A percentile compares a stretch with the other conserved stretches of the same genome.
Evolutionary conservation across 2,113 vertebrate genomes (phyloP).

Genomic region (Stigmatopora argus): DNA sequence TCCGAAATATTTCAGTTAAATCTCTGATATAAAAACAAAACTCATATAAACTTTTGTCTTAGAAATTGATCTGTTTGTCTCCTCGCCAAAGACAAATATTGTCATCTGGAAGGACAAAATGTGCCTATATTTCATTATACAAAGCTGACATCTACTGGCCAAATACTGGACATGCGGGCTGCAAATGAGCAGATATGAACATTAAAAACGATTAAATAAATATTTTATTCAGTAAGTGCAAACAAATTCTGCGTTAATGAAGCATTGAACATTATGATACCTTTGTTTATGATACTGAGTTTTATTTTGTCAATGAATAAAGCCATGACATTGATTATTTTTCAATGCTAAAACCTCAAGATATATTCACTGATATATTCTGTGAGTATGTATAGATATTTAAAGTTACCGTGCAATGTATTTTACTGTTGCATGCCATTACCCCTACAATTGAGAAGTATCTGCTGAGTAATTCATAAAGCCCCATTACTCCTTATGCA

Average conservation of each 20-base stretch:
- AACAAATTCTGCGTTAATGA: background rate
- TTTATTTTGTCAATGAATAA: background rate
- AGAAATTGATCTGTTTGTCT: background rate
- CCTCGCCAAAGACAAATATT: background rate
- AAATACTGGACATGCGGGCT: conserved; percentile 7
- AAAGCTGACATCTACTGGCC: conserved; percentile 73
- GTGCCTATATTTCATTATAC: conserved; percentile 40
- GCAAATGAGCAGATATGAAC: too few species aligned
- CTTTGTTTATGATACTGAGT: background rate
- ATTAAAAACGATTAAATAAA: background rate
- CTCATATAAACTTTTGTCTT: background rate
- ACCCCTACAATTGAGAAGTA: conserved; percentile 72
- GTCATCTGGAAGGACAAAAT: background rate
- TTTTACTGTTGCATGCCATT: conserved; percentile 22
- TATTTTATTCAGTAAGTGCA: background rate
- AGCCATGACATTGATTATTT: background rate
- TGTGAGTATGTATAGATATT: background rate
- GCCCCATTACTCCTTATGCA: conserved; percentile 92
- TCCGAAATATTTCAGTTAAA: background rate
- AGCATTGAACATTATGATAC: background rate
- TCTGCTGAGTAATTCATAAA: conserved; percentile 97
- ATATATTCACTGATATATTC: background rate
- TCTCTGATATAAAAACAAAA: background rate
- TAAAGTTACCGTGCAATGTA: conserved; percentile 23
- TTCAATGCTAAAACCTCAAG: background rate